phyloP scores from a whole-genome alignment of 2,888 invertebrate species.

The Timandra comae region DNA sequence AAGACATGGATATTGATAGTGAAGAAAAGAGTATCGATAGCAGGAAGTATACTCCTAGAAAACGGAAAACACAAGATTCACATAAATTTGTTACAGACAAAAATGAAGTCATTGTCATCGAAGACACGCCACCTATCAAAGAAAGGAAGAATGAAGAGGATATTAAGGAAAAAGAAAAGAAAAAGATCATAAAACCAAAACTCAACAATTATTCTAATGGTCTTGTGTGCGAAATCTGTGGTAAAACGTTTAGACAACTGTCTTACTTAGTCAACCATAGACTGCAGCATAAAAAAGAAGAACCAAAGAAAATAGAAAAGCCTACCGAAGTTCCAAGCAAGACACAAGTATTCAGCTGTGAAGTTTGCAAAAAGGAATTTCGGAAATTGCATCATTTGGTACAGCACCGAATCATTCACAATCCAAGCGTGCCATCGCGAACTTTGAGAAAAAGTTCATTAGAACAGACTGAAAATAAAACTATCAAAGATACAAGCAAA shows the following conservation, averaged over 20 bases:
- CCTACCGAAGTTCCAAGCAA: conserved; percentile 20
- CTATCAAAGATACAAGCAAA: conserved; percentile 23
- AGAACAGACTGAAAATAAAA: conserved; percentile 46
- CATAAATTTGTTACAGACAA: conserved; percentile 30
- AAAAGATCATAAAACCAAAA: conserved; percentile 32
- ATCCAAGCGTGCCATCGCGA: conserved; percentile 35
- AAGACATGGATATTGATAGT: conserved; percentile 43
- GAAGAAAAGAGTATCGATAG: conserved; percentile 29
- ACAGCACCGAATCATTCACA: conserved; percentile 64
- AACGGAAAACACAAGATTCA: conserved; percentile 45
- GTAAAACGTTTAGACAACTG: conserved; percentile 65
- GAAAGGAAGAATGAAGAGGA: conserved; percentile 7
- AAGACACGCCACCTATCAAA: conserved; percentile 42
- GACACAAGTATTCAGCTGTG: conserved; percentile 49
- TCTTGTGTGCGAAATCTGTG: conserved; percentile 63
- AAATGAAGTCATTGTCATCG: conserved; percentile 48
- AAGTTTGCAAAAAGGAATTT: conserved; percentile 67
- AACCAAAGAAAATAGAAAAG: conserved; percentile 36
- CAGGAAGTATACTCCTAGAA: conserved; percentile 33
- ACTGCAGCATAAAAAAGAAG: conserved; percentile 53
- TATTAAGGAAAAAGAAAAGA: conserved; percentile 33
- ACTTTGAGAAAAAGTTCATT: conserved; percentile 49
- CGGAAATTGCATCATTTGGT: conserved; percentile 68
- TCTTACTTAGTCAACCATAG: conserved; percentile 66
- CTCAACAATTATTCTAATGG: conserved; percentile 25